Percentiles rank a stretch among this genome's conserved stretches.
phyloP scores from a whole-genome alignment of 2,797 vertebrate genomes.

The Sebastes hubbsi region DNA sequence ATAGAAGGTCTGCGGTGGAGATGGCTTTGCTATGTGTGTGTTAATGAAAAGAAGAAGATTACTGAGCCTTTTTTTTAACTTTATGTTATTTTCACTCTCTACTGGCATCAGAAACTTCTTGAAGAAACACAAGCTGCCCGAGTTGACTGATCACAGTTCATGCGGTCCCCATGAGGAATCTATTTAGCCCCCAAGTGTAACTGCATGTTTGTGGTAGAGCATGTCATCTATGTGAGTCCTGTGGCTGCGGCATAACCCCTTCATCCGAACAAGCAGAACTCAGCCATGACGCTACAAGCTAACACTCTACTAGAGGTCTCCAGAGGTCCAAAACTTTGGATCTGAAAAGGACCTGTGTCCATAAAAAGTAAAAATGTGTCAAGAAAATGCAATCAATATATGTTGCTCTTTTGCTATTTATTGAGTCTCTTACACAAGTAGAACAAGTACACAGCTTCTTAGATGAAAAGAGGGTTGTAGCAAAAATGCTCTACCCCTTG shows the following conservation, averaged over 20 bases:
- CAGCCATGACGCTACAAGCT: background rate
- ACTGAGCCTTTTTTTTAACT: background rate
- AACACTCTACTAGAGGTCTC: background rate
- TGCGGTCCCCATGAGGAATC: background rate
- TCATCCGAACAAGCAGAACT: background rate
- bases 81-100: background rate
- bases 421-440: no score
- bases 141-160: background rate
- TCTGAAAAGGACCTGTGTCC: background rate
- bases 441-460: no score
- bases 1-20: background rate
- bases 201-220: background rate
- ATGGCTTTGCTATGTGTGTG: background rate
- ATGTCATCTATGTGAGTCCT: background rate
- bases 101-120: background rate
- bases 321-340: background rate
- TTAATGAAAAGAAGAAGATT: background rate
- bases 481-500: no score
- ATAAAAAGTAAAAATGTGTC: no score
- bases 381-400: no score
- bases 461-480: no score
- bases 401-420: no score
- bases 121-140: background rate
- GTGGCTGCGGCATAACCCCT: background rate
- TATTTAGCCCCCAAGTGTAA: background rate